phyloP scores from a whole-genome alignment of 1,140 invertebrate genomes.

The Metaphire vulgaris region DNA sequence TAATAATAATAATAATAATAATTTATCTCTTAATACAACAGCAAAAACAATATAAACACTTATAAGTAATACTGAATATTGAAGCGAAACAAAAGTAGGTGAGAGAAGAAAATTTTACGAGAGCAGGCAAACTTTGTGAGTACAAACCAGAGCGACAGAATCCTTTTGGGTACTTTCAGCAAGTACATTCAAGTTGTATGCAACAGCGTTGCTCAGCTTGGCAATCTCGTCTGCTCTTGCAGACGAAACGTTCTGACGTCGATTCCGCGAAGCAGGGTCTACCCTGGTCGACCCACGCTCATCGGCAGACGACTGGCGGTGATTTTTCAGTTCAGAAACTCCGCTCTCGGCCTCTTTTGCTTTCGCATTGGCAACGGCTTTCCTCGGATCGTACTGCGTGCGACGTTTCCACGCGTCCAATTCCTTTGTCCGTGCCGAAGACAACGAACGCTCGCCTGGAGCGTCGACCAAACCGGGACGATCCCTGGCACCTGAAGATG shows the following conservation, averaged over 20 bases:
- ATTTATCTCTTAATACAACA: too few species aligned
- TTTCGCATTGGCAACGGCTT: background rate
- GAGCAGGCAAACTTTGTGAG: too few species aligned
- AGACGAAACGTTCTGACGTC: background rate
- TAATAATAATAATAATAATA: too few species aligned
- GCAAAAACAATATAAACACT: too few species aligned
- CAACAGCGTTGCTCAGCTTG: constrained; percentile 18
- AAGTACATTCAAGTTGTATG: constrained; percentile 18
- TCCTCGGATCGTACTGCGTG: constrained; percentile 14
- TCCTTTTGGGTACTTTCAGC: constrained; percentile 1
- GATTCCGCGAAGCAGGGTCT: background rate
- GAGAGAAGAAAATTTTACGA: too few species aligned
- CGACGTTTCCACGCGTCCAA: constrained; percentile 11
- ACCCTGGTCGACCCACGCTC: background rate
- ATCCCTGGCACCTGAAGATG: background rate
- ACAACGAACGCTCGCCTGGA: background rate
- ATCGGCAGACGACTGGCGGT: background rate
- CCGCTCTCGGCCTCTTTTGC: background rate
- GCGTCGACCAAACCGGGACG: background rate
- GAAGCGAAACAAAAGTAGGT: too few species aligned
- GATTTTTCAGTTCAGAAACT: background rate
- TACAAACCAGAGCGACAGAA: constrained; percentile 7
- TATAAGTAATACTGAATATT: too few species aligned
- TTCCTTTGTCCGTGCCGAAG: background rate
- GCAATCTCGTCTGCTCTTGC: constrained; percentile 10